A percentile compares a stretch with the other conserved stretches of the same genome.
phyloP scores from a whole-genome alignment of 2,797 vertebrate species.

The Astyanax mexicanus region DNA sequence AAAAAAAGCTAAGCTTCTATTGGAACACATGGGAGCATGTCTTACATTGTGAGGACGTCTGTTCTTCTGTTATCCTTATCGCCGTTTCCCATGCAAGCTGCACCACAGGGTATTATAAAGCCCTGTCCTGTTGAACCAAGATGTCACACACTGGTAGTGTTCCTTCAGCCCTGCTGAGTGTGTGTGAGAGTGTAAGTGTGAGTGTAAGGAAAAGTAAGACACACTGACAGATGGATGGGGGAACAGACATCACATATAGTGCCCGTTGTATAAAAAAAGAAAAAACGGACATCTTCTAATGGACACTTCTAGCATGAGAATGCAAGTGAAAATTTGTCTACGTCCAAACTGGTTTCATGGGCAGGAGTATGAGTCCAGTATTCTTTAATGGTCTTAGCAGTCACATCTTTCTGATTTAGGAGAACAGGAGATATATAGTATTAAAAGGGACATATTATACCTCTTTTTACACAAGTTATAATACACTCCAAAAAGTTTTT shows the following conservation, averaged over 20 bases:
- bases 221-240: background rate
- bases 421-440: too few relatives aligned
- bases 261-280: too few relatives aligned
- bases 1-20: slow-evolving; percentile 8
- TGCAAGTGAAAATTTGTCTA: too few relatives aligned
- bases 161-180: slow-evolving; percentile 30
- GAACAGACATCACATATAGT: background rate
- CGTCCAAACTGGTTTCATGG: too few relatives aligned
- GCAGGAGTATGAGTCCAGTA: too few relatives aligned
- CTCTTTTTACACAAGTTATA: too few relatives aligned
- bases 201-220: slow-evolving; percentile 3
- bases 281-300: too few relatives aligned
- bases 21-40: background rate
- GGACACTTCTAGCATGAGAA: too few relatives aligned
- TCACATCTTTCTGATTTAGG: too few relatives aligned
- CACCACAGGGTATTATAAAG: slow-evolving; percentile 25
- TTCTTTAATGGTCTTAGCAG: too few relatives aligned
- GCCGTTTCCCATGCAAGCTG: slow-evolving; percentile 7
- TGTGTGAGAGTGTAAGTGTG: slow-evolving; percentile 12
- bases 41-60: slow-evolving; percentile 11
- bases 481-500: too few relatives aligned
- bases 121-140: slow-evolving; percentile 24
- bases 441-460: too few relatives aligned
- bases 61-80: slow-evolving; percentile 26
- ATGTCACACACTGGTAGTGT: slow-evolving; percentile 22